Percentiles rank a stretch among this genome's conserved stretches.
These are phyloP conservation scores for Drymodes brunneopygia DNA, from an alignment of 2,113 vertebrate species.

Conservation along the genomic window DNA sequence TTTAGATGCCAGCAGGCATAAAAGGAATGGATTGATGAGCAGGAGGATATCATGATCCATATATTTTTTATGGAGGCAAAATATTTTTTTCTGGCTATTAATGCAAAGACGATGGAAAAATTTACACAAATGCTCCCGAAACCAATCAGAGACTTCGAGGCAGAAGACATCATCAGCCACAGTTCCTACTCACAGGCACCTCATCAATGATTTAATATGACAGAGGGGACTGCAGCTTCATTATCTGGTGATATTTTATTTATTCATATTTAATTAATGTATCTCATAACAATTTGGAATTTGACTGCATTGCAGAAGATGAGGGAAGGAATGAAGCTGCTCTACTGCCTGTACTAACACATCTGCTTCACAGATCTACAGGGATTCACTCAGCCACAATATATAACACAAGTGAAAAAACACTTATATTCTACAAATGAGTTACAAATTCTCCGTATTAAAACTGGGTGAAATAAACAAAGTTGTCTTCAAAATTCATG, in stretches of 20 bases:
- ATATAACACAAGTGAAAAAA: constrained; percentile 37
- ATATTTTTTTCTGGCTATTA: background rate
- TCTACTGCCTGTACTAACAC: constrained; percentile 31
- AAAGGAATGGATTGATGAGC: background rate
- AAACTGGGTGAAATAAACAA: constrained; percentile 48
- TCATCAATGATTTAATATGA: constrained; percentile 56
- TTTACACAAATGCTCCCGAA: background rate
- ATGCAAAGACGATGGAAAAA: background rate
- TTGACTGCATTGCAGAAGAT: constrained; percentile 48
- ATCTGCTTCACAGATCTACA: constrained; percentile 64
- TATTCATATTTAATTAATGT: constrained; percentile 59
- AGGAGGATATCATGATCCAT: background rate
- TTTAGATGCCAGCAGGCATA: background rate
- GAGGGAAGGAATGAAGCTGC: constrained; percentile 34
- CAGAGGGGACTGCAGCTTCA: constrained; percentile 36
- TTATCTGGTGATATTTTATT: constrained; percentile 54
- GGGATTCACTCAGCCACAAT: constrained; percentile 34
- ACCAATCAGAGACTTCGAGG: background rate
- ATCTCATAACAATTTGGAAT: background rate
- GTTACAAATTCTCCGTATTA: constrained; percentile 48
- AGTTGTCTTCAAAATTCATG: constrained; percentile 22
- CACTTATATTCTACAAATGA: constrained; percentile 45
- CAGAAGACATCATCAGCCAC: background rate
- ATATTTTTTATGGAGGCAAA: background rate
- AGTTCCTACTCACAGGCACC: constrained; percentile 8